phyloP scores from a whole-genome alignment of 2,113 vertebrate species.

The Donacobius atricapilla region DNA sequence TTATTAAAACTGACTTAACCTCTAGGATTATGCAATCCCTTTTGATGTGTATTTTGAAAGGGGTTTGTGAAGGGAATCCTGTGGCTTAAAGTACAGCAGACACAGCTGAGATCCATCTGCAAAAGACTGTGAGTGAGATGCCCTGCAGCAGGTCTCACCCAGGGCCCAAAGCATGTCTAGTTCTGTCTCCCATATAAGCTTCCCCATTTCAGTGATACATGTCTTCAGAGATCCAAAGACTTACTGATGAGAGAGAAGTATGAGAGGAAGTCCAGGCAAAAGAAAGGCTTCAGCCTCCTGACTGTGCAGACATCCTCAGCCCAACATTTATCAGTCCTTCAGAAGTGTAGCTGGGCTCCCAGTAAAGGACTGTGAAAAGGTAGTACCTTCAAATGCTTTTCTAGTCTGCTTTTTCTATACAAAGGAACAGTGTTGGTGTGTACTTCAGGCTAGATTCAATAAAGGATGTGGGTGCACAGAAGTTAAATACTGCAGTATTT shows the following conservation, averaged over 20 bases:
- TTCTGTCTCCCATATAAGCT: not conserved
- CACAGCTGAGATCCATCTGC: not conserved
- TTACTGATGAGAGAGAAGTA: not conserved
- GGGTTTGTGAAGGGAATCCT: not conserved
- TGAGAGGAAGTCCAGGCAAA: not conserved
- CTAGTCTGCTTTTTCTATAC: not conserved
- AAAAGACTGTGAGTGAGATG: not conserved
- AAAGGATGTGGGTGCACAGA: not conserved
- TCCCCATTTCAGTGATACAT: not conserved
- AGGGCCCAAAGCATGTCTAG: not conserved
- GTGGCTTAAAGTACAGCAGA: not conserved
- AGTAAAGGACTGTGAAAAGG: not conserved
- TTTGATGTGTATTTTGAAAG: not conserved
- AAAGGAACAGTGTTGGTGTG: not conserved
- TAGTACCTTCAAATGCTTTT: conserved; percentile 33
- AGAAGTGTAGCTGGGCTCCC: not conserved
- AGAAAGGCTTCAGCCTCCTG: not conserved
- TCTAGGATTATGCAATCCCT: not conserved
- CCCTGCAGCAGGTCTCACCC: not conserved
- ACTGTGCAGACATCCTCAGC: conserved; percentile 13
- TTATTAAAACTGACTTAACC: not conserved
- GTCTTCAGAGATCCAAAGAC: not conserved
- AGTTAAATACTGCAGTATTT: conserved; percentile 11
- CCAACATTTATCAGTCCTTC: not conserved
- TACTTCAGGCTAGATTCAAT: not conserved